Evolutionary conservation across 2,888 invertebrate genomes (phyloP).

Genomic region (Altica lythri): DNA sequence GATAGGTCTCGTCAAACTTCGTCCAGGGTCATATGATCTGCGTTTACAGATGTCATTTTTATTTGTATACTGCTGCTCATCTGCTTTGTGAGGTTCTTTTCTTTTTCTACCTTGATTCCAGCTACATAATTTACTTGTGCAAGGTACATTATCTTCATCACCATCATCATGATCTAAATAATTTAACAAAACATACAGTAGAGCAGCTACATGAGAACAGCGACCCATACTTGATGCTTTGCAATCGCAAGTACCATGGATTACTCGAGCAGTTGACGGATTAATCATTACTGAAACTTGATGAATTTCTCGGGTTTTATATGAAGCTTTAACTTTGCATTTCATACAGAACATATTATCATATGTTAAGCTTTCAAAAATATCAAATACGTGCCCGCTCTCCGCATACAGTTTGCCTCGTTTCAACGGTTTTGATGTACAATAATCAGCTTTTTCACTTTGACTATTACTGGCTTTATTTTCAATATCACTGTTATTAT

Average conservation of each 20-base stretch:
- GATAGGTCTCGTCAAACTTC: no score
- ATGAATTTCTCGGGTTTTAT: conserved; percentile 9
- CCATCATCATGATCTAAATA: neutral
- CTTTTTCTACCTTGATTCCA: conserved; percentile 9
- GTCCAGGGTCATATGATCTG: neutral
- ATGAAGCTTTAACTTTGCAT: conserved; percentile 5
- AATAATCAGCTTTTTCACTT: neutral
- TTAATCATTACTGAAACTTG: conserved; percentile 3
- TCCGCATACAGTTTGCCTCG: conserved; percentile 4
- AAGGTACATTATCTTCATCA: neutral
- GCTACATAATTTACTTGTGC: conserved; percentile 6
- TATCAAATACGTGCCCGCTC: conserved; percentile 4
- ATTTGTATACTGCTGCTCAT: conserved; percentile 5
- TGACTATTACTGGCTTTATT: conserved; percentile 1
- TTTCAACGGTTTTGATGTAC: neutral
- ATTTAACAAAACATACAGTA: conserved; percentile 5
- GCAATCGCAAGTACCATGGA: neutral
- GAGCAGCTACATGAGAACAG: conserved; percentile 3
- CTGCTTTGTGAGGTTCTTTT: conserved; percentile 6
- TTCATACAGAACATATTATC: conserved; percentile 7
- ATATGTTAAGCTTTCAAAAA: neutral
- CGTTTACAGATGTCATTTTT: neutral
- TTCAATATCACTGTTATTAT: conserved; percentile 3
- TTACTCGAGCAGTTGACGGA: no score
- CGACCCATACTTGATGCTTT: conserved; percentile 5